Evolutionary conservation across 2,888 invertebrate species (phyloP).

Genomic region (Sylvicola fuscatus): DNA sequence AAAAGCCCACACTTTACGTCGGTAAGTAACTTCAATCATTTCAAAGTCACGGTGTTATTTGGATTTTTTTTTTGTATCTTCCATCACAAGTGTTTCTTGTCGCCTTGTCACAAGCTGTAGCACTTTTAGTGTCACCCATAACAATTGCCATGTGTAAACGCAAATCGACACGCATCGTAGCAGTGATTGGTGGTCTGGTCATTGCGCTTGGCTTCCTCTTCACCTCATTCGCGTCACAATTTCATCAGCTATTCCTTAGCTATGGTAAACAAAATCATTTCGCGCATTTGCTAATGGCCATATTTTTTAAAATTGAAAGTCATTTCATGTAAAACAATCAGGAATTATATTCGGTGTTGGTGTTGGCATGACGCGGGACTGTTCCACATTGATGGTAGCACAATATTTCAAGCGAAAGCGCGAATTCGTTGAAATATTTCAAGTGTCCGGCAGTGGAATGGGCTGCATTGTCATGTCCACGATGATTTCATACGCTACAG

Average conservation of each 20-base stretch:
- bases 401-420: conserved; percentile 72
- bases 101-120: conserved; percentile 55
- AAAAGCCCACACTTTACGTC: conserved; percentile 1
- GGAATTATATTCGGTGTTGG: conserved; percentile 56
- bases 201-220: conserved; percentile 74
- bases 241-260: conserved; percentile 77
- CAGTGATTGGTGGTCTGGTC: conserved; percentile 69
- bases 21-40: conserved; percentile 1
- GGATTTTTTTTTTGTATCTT: conserved; percentile 5
- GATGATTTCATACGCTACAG: conserved; percentile 53
- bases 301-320: background rate
- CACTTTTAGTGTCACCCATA: conserved; percentile 61
- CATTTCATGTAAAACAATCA: conserved; percentile 8
- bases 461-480: conserved; percentile 70
- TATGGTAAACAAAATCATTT: conserved; percentile 29
- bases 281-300: background rate
- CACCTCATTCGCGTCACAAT: conserved; percentile 74
- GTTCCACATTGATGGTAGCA: conserved; percentile 74
- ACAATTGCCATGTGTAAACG: conserved; percentile 68
- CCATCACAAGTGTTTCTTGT: conserved; percentile 52
- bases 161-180: conserved; percentile 72
- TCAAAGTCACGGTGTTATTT: no score
- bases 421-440: conserved; percentile 74
- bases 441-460: conserved; percentile 66
- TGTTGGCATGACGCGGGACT: conserved; percentile 67